These are phyloP conservation scores for Torymus tubicola DNA, from an alignment of 2,888 invertebrate genomes.

Conservation along the genomic window DNA sequence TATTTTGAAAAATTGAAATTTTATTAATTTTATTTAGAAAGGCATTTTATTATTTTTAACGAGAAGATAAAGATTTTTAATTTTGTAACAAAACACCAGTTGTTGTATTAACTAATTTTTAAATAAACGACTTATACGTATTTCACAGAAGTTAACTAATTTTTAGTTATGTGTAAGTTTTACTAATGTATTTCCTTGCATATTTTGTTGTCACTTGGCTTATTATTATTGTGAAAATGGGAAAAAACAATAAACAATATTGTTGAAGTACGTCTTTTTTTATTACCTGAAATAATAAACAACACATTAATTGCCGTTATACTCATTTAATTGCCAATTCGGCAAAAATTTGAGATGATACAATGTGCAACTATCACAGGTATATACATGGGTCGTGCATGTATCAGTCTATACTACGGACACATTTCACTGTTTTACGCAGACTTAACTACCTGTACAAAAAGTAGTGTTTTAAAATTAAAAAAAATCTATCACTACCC, in stretches of 20 bases:
- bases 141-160: conserved; percentile 16
- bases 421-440: conserved; percentile 42
- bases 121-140: conserved; percentile 14
- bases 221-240: conserved; percentile 31
- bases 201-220: conserved; percentile 50
- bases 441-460: conserved; percentile 51
- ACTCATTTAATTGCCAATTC: conserved; percentile 58
- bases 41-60: conserved; percentile 12
- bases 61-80: conserved; percentile 15
- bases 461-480: conserved; percentile 30
- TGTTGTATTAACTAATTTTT: conserved; percentile 8
- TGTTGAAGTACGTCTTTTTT: conserved; percentile 43
- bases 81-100: conserved; percentile 15
- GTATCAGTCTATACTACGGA: conserved; percentile 49
- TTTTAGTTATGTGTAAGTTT: conserved; percentile 33
- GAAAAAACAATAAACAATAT: conserved; percentile 55
- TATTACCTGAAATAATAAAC: conserved; percentile 54
- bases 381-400: conserved; percentile 66
- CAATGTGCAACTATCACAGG: conserved; percentile 71
- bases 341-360: conserved; percentile 60
- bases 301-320: conserved; percentile 45
- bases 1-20: conserved; percentile 1
- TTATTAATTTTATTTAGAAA: conserved; percentile 1
- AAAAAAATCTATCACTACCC: neutral
- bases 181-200: conserved; percentile 43